Evolutionary conservation across 2,797 vertebrate genomes (phyloP).

Genomic region (Amblyraja radiata): DNA sequence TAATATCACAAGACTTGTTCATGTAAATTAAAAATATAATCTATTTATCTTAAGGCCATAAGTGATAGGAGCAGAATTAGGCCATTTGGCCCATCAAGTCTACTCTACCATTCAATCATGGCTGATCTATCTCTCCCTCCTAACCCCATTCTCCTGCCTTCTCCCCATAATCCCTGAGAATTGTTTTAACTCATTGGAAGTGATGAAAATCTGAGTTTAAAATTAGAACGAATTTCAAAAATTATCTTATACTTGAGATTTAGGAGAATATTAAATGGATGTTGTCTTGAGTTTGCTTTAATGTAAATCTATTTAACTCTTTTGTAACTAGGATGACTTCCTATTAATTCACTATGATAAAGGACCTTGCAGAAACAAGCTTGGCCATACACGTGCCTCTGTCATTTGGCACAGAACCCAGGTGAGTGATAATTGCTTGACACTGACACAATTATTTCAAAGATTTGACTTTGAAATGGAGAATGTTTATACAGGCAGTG

Average conservation of each 20-base stretch:
- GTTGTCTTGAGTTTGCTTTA: not conserved
- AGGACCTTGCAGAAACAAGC: constrained; percentile 95
- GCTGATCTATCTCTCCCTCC: not conserved
- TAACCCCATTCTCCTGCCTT: no score
- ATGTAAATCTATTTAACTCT: not conserved
- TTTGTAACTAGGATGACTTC: constrained; percentile 79
- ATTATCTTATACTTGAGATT: not conserved
- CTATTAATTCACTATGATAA: constrained; percentile 98
- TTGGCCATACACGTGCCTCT: constrained; percentile 94
- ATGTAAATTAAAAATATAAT: not conserved
- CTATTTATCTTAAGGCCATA: not conserved
- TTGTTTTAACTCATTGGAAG: not conserved
- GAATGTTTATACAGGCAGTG: not conserved
- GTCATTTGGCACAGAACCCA: constrained; percentile 99
- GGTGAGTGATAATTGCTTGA: constrained; percentile 56
- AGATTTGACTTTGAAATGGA: not conserved
- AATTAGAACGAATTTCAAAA: constrained; percentile 8
- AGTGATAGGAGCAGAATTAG: no score
- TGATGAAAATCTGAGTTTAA: not conserved
- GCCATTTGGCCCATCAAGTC: no score
- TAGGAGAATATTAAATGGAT: not conserved
- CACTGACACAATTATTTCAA: not conserved
- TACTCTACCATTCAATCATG: no score
- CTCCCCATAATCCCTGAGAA: no score
- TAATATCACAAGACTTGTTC: not conserved